These are phyloP conservation scores for Ploceus nigricollis DNA, from an alignment of 2,113 vertebrate genomes.

Conservation along the genomic window DNA sequence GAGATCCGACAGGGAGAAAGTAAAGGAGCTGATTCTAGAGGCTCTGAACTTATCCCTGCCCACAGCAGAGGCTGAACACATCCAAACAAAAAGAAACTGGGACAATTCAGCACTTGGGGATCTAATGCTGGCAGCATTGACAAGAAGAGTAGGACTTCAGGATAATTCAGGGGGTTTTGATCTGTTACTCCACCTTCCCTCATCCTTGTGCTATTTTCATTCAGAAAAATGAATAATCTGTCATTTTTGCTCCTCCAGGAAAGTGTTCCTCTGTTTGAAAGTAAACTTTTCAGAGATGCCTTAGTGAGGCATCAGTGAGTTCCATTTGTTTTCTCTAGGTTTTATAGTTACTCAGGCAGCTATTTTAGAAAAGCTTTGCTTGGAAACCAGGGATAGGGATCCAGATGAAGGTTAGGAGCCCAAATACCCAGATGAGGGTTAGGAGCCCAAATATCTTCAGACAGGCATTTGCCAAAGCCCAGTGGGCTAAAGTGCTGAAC, in stretches of 20 bases:
- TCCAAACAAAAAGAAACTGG: background rate
- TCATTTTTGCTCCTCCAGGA: background rate
- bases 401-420: background rate
- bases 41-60: background rate
- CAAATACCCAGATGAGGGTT: background rate
- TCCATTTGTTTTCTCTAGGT: background rate
- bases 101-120: background rate
- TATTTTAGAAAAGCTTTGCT: background rate
- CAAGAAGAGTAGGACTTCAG: background rate
- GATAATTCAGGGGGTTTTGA: accelerated
- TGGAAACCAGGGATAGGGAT: background rate
- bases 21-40: background rate
- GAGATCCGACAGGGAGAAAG: background rate
- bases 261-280: background rate
- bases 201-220: background rate
- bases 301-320: background rate
- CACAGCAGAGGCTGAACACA: background rate
- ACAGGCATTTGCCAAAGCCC: background rate
- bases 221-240: background rate
- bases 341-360: background rate
- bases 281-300: background rate
- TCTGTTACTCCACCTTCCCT: background rate
- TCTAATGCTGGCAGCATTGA: accelerated
- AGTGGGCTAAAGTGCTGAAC: background rate
- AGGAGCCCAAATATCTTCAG: background rate